Conservation (phyloP, 2,113 vertebrate species). For the mouse (Mus musculus) region DNA sequence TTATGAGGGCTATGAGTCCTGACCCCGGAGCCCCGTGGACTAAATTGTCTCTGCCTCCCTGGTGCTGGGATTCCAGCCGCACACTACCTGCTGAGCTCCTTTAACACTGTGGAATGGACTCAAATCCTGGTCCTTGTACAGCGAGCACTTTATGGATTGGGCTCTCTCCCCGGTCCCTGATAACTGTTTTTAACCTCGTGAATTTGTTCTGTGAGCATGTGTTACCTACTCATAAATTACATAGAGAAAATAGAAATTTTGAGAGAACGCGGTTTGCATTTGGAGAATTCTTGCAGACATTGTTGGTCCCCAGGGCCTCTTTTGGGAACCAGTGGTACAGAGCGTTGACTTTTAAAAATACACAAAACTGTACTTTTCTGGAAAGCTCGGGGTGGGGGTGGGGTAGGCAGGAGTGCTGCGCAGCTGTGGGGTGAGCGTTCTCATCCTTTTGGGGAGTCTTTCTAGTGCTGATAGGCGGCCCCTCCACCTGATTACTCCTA, state of each 20-base stretch:
- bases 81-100: background rate
- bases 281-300: constrained; percentile 31
- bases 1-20: background rate
- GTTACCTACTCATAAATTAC: constrained; percentile 15
- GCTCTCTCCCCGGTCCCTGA: too few species aligned
- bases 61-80: background rate
- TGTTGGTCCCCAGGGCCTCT: constrained; percentile 1
- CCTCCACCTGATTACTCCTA: background rate
- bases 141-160: background rate
- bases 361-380: constrained; percentile 36
- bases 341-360: constrained; percentile 70
- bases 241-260: constrained; percentile 2
- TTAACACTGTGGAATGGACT: background rate
- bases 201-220: background rate
- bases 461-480: background rate
- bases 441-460: background rate
- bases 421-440: background rate
- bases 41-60: background rate
- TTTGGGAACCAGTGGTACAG: constrained; percentile 36
- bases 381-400: constrained; percentile 3
- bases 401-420: background rate
- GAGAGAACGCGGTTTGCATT: constrained; percentile 30
- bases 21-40: too few species aligned
- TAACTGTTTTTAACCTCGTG: background rate
- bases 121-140: background rate